A percentile compares a stretch with the other conserved stretches of the same genome.
phyloP scores from a whole-genome alignment of 2,113 vertebrate species.

The Meleagris gallopavo region DNA sequence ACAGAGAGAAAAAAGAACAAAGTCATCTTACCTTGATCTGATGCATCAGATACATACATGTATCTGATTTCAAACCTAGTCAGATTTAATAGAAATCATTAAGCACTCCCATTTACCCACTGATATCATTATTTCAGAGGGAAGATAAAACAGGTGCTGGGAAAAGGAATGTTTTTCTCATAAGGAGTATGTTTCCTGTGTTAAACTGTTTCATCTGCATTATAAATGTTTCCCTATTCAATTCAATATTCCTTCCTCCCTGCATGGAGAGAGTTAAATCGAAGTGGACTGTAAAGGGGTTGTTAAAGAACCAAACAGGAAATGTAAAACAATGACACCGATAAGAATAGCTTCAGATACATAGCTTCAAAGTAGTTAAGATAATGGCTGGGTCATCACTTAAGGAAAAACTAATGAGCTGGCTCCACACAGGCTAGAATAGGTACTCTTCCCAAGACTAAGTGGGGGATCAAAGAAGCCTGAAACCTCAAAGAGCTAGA shows the following conservation, averaged over 20 bases:
- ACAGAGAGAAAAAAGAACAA: background rate
- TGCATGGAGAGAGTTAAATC: background rate
- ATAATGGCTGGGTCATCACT: conserved; percentile 9
- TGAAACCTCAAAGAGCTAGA: conserved; percentile 28
- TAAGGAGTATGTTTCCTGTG: background rate
- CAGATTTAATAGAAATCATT: background rate
- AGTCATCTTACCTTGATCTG: background rate
- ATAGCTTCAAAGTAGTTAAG: conserved; percentile 31
- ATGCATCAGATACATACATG: background rate
- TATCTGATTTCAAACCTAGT: background rate
- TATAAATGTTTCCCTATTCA: background rate
- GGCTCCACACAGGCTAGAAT: background rate
- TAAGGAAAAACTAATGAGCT: conserved; percentile 14
- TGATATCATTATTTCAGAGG: background rate
- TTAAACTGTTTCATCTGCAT: background rate
- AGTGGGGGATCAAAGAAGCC: conserved; percentile 44
- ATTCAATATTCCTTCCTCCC: background rate
- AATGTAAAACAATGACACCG: conserved; percentile 36
- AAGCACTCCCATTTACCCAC: background rate
- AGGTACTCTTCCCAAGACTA: background rate
- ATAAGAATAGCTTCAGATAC: conserved; percentile 41
- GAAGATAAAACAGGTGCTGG: background rate
- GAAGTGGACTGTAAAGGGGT: background rate
- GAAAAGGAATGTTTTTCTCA: background rate
- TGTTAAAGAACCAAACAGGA: conserved; percentile 33